Percentiles rank a stretch among this genome's conserved stretches.
These are phyloP conservation scores for Garrulus glandarius DNA, from an alignment of 2,797 vertebrate species.

Conservation along the genomic window DNA sequence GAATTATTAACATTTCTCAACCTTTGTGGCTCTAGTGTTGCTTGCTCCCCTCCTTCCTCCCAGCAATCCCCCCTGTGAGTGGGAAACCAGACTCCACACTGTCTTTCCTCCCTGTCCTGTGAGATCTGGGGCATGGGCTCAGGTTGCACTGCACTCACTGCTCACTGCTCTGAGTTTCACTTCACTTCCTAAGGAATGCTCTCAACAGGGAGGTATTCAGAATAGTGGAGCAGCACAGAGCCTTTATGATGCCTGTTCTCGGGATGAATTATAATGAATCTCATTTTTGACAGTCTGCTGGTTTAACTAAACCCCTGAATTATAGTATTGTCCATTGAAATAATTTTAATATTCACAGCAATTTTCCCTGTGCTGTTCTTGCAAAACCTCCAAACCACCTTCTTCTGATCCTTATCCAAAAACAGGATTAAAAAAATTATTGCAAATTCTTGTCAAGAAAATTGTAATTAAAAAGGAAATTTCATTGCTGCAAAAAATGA, in stretches of 20 bases:
- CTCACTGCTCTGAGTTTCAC: background rate
- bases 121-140: background rate
- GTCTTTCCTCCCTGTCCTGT: background rate
- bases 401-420: conserved; percentile 36
- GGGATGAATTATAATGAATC: conserved; percentile 44
- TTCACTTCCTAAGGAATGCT: background rate
- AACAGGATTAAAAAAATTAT: background rate
- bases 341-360: conserved; percentile 28
- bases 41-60: background rate
- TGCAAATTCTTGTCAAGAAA: conserved; percentile 12
- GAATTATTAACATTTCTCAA: conserved; percentile 69
- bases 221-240: background rate
- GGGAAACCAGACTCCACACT: background rate
- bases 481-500: background rate
- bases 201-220: background rate
- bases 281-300: conserved; percentile 38
- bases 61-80: background rate
- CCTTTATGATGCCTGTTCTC: background rate
- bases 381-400: conserved; percentile 20
- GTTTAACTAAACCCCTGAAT: conserved; percentile 60
- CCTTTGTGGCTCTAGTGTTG: conserved; percentile 9
- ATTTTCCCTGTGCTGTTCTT: conserved; percentile 29
- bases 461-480: background rate
- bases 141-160: background rate
- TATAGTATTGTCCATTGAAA: conserved; percentile 36